Conservation (phyloP, 2,888 invertebrate species). For the Leucophenga montana region DNA sequence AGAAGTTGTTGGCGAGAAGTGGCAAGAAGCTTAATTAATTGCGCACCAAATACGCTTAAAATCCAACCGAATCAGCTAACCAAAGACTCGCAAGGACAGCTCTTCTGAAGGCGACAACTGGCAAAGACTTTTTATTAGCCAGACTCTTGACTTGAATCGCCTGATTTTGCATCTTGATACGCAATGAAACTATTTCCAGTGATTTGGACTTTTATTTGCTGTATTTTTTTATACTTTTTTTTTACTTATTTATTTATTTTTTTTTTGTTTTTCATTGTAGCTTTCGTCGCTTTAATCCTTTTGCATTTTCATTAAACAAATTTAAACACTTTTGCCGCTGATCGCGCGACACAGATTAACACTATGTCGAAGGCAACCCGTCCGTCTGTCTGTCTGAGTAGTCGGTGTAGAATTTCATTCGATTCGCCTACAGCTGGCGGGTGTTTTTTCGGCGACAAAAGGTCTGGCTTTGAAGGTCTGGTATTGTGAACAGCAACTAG, state of each 20-base stretch:
- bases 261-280: neutral
- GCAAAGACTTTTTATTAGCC: constrained; percentile 15
- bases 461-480: neutral
- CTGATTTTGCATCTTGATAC: constrained; percentile 36
- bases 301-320: constrained; percentile 63
- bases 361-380: constrained; percentile 27
- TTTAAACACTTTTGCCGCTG: constrained; percentile 65
- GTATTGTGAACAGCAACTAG: neutral
- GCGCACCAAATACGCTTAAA: constrained; percentile 52
- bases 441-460: constrained; percentile 17
- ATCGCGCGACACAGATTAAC: constrained; percentile 60
- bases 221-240: neutral
- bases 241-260: too few relatives aligned
- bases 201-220: neutral
- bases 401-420: constrained; percentile 23
- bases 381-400: constrained; percentile 28
- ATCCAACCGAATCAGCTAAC: neutral
- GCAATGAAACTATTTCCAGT: constrained; percentile 20
- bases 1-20: constrained; percentile 56
- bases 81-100: neutral
- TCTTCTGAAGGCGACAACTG: neutral
- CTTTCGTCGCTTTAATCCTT: constrained; percentile 34
- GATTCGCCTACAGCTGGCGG: constrained; percentile 9
- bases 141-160: neutral
- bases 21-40: constrained; percentile 55